Percentiles rank a stretch among this genome's conserved stretches.
Conservation (phyloP, 2,113 vertebrate genomes). For the Leucopsar rothschildi region DNA sequence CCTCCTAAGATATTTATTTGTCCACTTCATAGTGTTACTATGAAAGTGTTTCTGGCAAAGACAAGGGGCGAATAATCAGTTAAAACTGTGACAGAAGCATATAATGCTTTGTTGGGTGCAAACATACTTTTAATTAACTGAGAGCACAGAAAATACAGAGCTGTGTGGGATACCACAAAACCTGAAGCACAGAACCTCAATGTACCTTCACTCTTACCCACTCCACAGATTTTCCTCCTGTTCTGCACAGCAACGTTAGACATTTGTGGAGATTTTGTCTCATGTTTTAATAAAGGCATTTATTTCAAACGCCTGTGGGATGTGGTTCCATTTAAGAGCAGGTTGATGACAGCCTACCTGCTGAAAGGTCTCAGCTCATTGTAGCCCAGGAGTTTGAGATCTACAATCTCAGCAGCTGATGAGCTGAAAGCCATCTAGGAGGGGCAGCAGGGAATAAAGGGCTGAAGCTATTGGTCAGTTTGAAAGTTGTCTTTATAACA, state of each 20-base stretch:
- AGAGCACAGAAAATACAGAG: neutral
- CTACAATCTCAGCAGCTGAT: neutral
- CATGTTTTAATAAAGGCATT: neutral
- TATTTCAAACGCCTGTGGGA: neutral
- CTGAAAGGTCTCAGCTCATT: neutral
- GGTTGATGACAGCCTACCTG: neutral
- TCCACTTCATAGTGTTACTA: neutral
- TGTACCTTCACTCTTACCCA: neutral
- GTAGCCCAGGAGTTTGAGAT: neutral
- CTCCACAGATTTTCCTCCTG: neutral
- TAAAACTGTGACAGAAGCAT: neutral
- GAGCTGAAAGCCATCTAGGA: neutral
- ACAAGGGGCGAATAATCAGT: neutral
- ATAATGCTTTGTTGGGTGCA: neutral
- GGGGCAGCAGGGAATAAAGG: neutral
- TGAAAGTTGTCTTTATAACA: neutral
- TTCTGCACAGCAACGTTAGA: neutral
- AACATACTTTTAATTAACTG: neutral
- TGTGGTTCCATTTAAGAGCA: neutral
- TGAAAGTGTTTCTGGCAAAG: neutral
- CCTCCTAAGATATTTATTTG: neutral
- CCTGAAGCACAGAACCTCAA: accelerated
- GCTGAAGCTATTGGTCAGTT: neutral
- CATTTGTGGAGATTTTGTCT: neutral
- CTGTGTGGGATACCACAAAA: neutral